Base-by-base conservation (phyloP, 2,797 vertebrate genomes). In the Phalloptychus januarius region DNA sequence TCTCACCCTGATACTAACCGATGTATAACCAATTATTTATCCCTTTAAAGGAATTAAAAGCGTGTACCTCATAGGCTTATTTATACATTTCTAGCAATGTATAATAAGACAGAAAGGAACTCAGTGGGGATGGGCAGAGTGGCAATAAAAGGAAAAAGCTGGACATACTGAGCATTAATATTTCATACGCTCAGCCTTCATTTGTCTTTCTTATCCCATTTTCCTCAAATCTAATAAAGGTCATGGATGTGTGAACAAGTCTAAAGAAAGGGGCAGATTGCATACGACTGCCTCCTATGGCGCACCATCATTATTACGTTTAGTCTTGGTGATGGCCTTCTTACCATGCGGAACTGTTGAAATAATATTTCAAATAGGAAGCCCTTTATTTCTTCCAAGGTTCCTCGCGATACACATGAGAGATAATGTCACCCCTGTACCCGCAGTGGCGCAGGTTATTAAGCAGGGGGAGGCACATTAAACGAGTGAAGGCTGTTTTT, bases 141-240 rank as follows among this genome's bases (percentile, higher is more conserved):
- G 78, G 50, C 75, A 72, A 75, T 81, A 72, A 79, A 86, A 73
- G 12, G 2, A 72, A 40, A 65, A 78, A 74, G 33, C 75, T 67
- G 84, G 74, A 90, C 90, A 91, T 80, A 85, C 82, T 83, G 81
- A 79, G 82, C 78, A 91, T 93, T 83, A 85, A 92, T 93, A 92
- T 88, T 92, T 90, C 38, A 92, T 74, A 67, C 65, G 42, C 48
- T 74, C 52, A 42, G 79, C 80, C 86, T 88, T 77, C 85, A 88
- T 92, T 92, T 89, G 81, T 89, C 85, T 86, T 76, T 82, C 76
- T 81, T 78, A 76, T 69, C 61, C 38, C 13, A 86, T 89, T 91
- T 88, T 73, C 80, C 82, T 81, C 50, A 75, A 80, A 85, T 87
- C 77, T 80, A 86, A 92, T 86, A 78, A 86, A 83, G 28, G 46